Evolutionary conservation across 2,113 vertebrate genomes (phyloP).

Genomic region (Gymnogyps californianus): DNA sequence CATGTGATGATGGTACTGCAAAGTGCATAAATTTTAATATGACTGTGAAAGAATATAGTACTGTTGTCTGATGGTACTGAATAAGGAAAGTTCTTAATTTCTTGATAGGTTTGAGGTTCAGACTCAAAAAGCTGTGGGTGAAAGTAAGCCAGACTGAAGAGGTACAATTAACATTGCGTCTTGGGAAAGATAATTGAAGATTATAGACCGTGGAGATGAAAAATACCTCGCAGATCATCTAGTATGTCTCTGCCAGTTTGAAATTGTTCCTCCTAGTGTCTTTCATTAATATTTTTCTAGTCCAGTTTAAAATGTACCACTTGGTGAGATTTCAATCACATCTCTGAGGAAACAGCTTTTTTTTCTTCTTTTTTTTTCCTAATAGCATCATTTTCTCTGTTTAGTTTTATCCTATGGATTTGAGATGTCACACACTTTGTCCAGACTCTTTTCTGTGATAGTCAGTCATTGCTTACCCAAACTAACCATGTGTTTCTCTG

Average conservation of each 20-base stretch:
- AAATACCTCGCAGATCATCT: background rate
- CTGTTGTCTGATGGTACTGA: background rate
- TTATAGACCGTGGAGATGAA: background rate
- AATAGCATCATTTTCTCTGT: background rate
- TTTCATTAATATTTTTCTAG: background rate
- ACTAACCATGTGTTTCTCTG: background rate
- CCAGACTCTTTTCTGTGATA: background rate
- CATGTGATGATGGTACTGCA: background rate
- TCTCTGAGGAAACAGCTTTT: background rate
- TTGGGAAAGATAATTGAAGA: background rate
- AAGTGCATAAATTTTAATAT: background rate
- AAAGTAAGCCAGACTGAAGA: background rate
- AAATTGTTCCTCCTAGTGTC: background rate
- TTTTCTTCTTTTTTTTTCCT: background rate
- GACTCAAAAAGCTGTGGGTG: background rate
- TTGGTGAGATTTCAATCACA: background rate
- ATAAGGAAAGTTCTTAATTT: background rate
- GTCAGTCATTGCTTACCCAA: background rate
- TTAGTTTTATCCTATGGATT: background rate
- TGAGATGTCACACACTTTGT: background rate
- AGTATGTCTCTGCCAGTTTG: background rate
- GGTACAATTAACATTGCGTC: background rate
- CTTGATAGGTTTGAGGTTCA: background rate
- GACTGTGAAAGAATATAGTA: background rate
- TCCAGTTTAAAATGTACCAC: background rate